These are phyloP conservation scores for Coregonus sp. DNA, from an alignment of 2,797 vertebrate species.

Conservation along the genomic window DNA sequence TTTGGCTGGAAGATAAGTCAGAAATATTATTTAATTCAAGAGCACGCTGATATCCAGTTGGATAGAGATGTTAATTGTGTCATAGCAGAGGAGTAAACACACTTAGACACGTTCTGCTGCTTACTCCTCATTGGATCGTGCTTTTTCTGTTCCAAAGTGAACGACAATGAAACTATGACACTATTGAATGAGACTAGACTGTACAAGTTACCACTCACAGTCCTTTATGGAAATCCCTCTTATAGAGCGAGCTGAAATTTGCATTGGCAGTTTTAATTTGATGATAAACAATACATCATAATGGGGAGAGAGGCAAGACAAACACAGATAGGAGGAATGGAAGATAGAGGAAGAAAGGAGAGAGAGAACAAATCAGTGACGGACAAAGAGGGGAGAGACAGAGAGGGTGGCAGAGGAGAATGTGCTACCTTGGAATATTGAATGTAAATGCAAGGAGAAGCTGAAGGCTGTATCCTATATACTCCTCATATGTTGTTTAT, in stretches of 20 bases:
- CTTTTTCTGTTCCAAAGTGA: not conserved
- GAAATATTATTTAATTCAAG: too few species aligned
- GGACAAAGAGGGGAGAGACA: not conserved
- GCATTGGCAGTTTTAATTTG: not conserved
- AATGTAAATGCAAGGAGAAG: not conserved
- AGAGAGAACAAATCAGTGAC: not conserved
- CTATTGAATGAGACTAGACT: not conserved
- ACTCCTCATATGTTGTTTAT: not conserved
- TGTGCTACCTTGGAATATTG: not conserved
- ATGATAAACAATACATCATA: too few species aligned
- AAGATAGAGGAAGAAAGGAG: not conserved
- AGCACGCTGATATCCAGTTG: too few species aligned
- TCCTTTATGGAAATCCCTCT: not conserved
- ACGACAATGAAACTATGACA: not conserved
- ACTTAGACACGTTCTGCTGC: not conserved
- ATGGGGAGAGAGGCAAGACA: too few species aligned
- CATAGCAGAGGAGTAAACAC: not conserved
- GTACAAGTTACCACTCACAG: not conserved
- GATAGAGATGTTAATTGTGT: too few species aligned
- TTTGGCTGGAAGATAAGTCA: too few species aligned
- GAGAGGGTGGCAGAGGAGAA: not conserved
- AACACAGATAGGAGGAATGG: not conserved
- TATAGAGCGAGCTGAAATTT: not conserved
- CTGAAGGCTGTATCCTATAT: not conserved
- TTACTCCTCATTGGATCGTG: not conserved